Evolutionary conservation across 2,888 invertebrate species (phyloP), one percentile per base, ranked within the genome.

Genomic region (Brassicogethes aeneus): DNA sequence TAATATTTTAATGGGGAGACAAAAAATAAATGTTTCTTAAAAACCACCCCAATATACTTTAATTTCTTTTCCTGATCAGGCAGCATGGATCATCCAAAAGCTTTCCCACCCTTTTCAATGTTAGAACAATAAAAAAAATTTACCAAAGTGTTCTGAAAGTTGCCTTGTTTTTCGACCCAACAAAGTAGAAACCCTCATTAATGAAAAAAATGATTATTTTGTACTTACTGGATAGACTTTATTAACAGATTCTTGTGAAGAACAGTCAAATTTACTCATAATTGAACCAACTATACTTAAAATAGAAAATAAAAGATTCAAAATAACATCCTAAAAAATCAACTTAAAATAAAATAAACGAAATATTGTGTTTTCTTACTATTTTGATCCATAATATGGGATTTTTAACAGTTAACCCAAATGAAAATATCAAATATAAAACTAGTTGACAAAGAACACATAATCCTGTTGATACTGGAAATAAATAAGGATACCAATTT

Each of bases 331-430:
- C 50, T 50, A 14, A 36, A 45, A 47, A 17, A 34, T 16, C 3
- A 23, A 23, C 10, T 7, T 7, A 23, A 10, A 23, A 23, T 7
- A 23, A 23, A 5, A 7, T 23, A 23, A 23, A 23, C 10, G 10
- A 23, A 10, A 23, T 23, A 5, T 10, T 23, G 5, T 23, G 10
- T 23, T 33, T 17, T 36, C 37, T 47, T 46, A 53, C 53, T 34
- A 37, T 13, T 35, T 47, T 41, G 29, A 55, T 53, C 45, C 45
- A 47, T 36, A 35, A 40, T 31, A 44, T 41, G 0, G 47, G 45
- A 35, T 12, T 7, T n/a, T 30, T 43, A 2, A 45, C 41, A 2
- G 47, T 45, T 12, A 14, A 17, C 16, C 47, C 47, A 14, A 34
- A 41, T 1, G 47, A 47, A 37, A 47, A 47, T 13, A 45, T 43